Evolutionary conservation across 2,113 vertebrate genomes (phyloP).

Genomic region (Cottus gobio): DNA sequence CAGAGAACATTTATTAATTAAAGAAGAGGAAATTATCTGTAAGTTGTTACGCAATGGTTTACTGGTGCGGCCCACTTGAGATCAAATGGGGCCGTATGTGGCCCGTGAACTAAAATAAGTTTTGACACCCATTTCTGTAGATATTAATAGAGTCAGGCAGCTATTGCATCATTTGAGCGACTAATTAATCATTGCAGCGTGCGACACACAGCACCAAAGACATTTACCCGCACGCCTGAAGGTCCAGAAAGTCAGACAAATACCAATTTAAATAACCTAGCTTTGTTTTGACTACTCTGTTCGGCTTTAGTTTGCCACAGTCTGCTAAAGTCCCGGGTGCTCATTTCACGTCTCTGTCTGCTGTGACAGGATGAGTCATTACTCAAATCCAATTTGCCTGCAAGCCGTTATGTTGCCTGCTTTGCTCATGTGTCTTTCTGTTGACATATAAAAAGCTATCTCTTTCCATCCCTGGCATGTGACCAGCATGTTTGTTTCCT

Average conservation of each 20-base stretch:
- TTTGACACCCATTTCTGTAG: background rate
- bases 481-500: constrained; percentile 47
- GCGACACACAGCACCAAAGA: constrained; percentile 8
- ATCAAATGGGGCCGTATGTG: background rate
- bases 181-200: constrained; percentile 51
- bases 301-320: constrained; percentile 44
- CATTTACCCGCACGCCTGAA: constrained; percentile 25
- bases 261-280: constrained; percentile 58
- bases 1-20: background rate
- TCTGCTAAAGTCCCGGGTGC: constrained; percentile 48
- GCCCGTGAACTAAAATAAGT: background rate
- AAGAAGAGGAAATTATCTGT: background rate
- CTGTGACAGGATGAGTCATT: constrained; percentile 70
- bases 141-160: constrained; percentile 9
- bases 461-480: constrained; percentile 56
- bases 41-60: background rate
- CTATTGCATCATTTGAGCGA: constrained; percentile 9
- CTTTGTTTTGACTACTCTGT: constrained; percentile 57
- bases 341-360: constrained; percentile 61
- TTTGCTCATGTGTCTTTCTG: constrained; percentile 69
- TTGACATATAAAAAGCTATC: constrained; percentile 66
- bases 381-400: constrained; percentile 77
- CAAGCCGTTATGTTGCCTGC: constrained; percentile 63
- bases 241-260: constrained; percentile 51
- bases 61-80: constrained; percentile 1